A percentile compares a stretch with the other conserved stretches of the same genome.
phyloP scores from a whole-genome alignment of 2,113 vertebrate genomes.

The Dicaeum eximium region DNA sequence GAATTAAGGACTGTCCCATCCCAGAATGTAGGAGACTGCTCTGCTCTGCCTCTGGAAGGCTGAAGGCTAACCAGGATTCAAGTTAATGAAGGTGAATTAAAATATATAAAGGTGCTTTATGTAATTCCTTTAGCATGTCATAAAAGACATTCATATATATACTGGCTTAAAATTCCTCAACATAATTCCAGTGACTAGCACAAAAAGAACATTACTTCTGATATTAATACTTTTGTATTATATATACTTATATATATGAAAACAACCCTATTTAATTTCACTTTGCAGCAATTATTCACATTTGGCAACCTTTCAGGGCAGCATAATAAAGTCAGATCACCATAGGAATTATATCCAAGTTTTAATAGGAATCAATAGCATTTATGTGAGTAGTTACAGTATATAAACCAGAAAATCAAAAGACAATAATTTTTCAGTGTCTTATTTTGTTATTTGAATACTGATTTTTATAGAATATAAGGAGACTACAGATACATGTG shows the following conservation, averaged over 20 bases:
- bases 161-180: not conserved
- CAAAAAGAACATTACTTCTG: not conserved
- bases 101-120: not conserved
- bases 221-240: not conserved
- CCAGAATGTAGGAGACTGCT: not conserved
- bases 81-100: not conserved
- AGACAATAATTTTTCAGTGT: not conserved
- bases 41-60: not conserved
- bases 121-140: not conserved
- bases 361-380: constrained; percentile 1
- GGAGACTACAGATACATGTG: not conserved
- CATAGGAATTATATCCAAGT: not conserved
- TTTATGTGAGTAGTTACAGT: constrained; percentile 7
- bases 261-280: constrained; percentile 19
- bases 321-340: constrained; percentile 32
- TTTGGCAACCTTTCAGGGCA: not conserved
- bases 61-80: not conserved
- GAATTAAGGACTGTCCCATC: not conserved
- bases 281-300: not conserved
- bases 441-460: constrained; percentile 20
- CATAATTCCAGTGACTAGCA: not conserved
- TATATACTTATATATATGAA: not conserved
- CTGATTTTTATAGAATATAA: not conserved
- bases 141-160: not conserved
- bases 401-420: constrained; percentile 25